Base-by-base conservation (phyloP, 2,888 invertebrate genomes). In the Drosophila melanosoma region DNA sequence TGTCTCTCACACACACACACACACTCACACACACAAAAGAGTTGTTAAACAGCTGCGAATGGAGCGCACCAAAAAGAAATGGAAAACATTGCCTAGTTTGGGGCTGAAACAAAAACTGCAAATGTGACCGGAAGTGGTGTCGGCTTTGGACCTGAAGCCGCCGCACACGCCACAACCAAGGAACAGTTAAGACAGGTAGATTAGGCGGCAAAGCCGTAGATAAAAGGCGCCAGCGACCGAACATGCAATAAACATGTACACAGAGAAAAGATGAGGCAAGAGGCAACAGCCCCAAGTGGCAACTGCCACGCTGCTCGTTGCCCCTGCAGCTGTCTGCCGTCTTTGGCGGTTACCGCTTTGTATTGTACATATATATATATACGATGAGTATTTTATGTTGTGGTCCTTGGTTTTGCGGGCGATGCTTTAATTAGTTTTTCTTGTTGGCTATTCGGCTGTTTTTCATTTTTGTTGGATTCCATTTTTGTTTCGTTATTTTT, bases 221-320 rank as follows among this genome's bases (percentile, higher is more conserved):
- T 79, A 76, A 81, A 69, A 66, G 72, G 57, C 73, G 70, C 33
- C 77, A 69, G 64, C 60, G 74, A 59, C 74, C 79, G 38, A 82
- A 76, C 85, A 82, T 87, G 83, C 79, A 82, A 87, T 87, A 87
- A 84, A 87, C 82, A 78, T 82, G 80, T 77, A 82, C 69, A 56
- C 67, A 75, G 68, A 33, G 29, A 51, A 26, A 20, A 26, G 42
- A 29, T 69, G 51, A n/a, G 56, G 65, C 59, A 59, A 61, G 57
- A 40, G 86, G 76, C 69, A 65, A 56, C 56, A 69, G 58, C 38
- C 52, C 38, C 63, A 23, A 23, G 23, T 23, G 45, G 12, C 51
- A 15, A 17, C 49, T 49, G 17, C 17, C 49, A 49, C 29, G 49
- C 17, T 29, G 29, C 29, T n/a, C 8, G 26, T n/a, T 51, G 29